Conservation (phyloP, 1,140 invertebrate genomes). For the Calliphora vicina region DNA sequence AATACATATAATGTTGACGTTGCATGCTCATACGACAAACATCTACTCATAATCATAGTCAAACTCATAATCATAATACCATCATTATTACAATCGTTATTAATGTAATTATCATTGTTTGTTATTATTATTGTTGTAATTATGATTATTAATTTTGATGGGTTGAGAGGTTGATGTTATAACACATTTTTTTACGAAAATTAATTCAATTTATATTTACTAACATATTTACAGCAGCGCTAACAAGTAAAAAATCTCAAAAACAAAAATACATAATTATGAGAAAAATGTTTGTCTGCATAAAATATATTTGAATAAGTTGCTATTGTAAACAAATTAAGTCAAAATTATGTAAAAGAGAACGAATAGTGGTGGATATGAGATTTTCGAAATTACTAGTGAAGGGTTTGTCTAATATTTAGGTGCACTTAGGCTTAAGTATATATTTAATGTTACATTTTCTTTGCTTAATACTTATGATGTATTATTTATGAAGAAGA, state of each 20-base stretch:
- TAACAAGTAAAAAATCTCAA: too few relatives aligned
- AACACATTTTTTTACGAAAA: background rate
- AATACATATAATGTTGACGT: constrained; percentile 5
- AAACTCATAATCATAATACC: background rate
- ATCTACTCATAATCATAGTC: background rate
- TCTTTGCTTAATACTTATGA: too few relatives aligned
- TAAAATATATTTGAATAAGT: background rate
- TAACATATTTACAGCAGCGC: background rate
- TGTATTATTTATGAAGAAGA: too few relatives aligned
- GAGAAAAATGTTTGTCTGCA: background rate
- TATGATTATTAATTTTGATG: background rate
- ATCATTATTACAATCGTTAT: too few relatives aligned
- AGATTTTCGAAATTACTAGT: too few relatives aligned
- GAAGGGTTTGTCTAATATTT: too few relatives aligned
- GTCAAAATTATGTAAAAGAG: background rate
- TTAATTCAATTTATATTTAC: background rate
- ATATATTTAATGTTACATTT: too few relatives aligned
- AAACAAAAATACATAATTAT: background rate
- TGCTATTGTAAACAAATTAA: background rate
- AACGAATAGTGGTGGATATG: too few relatives aligned
- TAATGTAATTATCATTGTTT: too few relatives aligned
- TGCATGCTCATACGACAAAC: background rate
- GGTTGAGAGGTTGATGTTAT: background rate
- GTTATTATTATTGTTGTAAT: background rate
- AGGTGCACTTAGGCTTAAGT: too few relatives aligned